These are phyloP conservation scores for Melierax canorus DNA, from an alignment of 2,113 vertebrate genomes.

Conservation along the genomic window DNA sequence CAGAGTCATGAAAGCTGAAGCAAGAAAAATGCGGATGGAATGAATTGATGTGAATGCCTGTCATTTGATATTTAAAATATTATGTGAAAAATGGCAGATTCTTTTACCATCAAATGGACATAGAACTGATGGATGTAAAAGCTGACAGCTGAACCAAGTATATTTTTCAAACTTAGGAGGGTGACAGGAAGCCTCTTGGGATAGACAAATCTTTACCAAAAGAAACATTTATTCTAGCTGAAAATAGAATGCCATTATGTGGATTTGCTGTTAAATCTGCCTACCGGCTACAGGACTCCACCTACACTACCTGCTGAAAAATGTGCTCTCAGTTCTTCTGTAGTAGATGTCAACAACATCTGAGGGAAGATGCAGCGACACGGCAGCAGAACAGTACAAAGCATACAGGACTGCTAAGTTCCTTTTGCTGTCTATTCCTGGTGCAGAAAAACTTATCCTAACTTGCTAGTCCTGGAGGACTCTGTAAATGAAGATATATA, in stretches of 20 bases:
- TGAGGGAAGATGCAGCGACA: not conserved
- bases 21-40: not conserved
- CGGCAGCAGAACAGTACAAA: not conserved
- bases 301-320: not conserved
- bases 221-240: not conserved
- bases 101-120: not conserved
- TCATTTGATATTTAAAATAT: not conserved
- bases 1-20: not conserved
- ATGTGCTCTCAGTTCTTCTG: fast-evolving
- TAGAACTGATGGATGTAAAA: not conserved
- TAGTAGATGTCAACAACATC: not conserved
- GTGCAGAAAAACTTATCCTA: not conserved
- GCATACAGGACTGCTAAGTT: not conserved
- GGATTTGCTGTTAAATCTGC: not conserved
- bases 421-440: not conserved
- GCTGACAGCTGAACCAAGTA: not conserved
- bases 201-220: not conserved
- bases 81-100: not conserved
- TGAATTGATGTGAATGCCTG: not conserved
- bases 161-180: not conserved
- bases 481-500: not conserved
- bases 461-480: not conserved
- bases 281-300: not conserved
- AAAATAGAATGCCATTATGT: not conserved
- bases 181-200: not conserved